Evolutionary conservation across 2,797 vertebrate genomes (phyloP).

Genomic region (Sebastes itinus): DNA sequence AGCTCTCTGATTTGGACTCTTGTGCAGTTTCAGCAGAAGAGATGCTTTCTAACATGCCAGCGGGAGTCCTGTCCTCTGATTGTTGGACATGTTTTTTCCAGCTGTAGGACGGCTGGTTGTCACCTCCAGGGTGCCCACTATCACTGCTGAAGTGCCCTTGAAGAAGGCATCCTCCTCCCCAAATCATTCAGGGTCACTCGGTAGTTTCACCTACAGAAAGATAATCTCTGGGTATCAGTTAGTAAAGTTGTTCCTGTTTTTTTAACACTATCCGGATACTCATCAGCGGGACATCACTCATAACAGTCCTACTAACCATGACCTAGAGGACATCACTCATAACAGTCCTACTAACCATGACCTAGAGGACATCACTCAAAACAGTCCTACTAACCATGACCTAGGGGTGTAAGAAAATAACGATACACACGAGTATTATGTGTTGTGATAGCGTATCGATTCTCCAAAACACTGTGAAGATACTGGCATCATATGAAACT

Average conservation of each 20-base stretch:
- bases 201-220: neutral
- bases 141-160: neutral
- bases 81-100: neutral
- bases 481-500: too few relatives aligned
- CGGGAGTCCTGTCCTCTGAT: slow-evolving; percentile 5
- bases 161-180: neutral
- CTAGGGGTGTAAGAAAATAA: too few relatives aligned
- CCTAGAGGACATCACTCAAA: too few relatives aligned
- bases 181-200: neutral
- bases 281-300: too few relatives aligned
- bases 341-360: too few relatives aligned
- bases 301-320: too few relatives aligned
- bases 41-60: neutral
- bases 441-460: too few relatives aligned
- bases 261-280: neutral
- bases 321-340: too few relatives aligned
- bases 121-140: neutral
- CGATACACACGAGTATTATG: too few relatives aligned
- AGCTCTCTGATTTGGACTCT: slow-evolving; percentile 6
- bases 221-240: neutral
- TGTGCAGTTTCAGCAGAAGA: neutral
- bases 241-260: neutral
- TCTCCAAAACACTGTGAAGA: too few relatives aligned
- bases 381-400: too few relatives aligned
- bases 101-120: neutral